Conservation (phyloP, 2,888 invertebrate genomes). For the Apamea crenata region DNA sequence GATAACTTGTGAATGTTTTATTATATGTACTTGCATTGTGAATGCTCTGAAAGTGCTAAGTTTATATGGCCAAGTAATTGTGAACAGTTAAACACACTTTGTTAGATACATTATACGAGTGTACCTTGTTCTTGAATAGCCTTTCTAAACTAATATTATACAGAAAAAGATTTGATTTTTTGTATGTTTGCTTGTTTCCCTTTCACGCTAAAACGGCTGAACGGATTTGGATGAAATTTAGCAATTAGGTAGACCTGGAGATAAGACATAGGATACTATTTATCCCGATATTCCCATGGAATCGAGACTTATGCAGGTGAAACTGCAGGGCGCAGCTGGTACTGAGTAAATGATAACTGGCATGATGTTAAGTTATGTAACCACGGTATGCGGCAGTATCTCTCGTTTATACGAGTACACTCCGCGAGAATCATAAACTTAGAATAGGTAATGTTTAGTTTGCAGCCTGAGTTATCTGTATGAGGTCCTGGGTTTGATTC, state of each 20-base stretch:
- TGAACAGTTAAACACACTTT: slow-evolving; percentile 4
- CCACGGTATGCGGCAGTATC: not conserved
- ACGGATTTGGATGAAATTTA: too few relatives aligned
- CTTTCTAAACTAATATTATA: too few relatives aligned
- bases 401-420: not conserved
- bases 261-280: not conserved
- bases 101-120: slow-evolving; percentile 2
- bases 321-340: not conserved
- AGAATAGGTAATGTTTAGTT: not conserved
- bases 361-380: too few relatives aligned
- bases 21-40: slow-evolving; percentile 25
- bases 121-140: not conserved
- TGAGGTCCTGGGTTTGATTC: not conserved
- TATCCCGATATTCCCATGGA: not conserved
- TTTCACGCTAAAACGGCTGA: too few relatives aligned
- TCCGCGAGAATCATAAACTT: not conserved
- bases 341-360: not conserved
- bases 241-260: too few relatives aligned
- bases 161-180: too few relatives aligned
- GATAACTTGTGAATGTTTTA: slow-evolving; percentile 52
- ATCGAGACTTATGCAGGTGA: not conserved
- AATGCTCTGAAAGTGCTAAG: slow-evolving; percentile 47
- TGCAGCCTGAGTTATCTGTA: not conserved
- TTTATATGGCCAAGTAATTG: slow-evolving; percentile 24
- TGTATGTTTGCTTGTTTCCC: too few relatives aligned